Conservation (phyloP, 2,797 vertebrate genomes). For the Oryzias dopingdopingensis region DNA sequence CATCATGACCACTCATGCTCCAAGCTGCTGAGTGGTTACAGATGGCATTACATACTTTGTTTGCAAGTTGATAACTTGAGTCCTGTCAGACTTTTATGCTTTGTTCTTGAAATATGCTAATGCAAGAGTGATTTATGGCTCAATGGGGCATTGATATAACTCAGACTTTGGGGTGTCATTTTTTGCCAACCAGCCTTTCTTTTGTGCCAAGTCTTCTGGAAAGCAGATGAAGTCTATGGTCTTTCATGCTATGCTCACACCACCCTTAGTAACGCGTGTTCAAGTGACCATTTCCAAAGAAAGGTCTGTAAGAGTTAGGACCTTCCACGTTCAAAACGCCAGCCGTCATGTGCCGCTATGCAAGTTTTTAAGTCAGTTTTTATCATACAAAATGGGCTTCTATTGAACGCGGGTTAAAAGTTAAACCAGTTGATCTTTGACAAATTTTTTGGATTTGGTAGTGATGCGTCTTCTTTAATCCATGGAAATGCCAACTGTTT, state of each 20-base stretch:
- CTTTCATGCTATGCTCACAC: slow-evolving; percentile 1
- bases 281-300: too few species aligned
- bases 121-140: slow-evolving; percentile 59
- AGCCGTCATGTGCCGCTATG: too few species aligned
- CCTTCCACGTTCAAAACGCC: too few species aligned
- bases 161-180: slow-evolving; percentile 70
- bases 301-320: too few species aligned
- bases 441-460: too few species aligned
- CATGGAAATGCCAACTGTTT: too few species aligned
- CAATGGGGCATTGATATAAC: slow-evolving; percentile 53
- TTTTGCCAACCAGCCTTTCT: slow-evolving; percentile 49
- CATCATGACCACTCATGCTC: slow-evolving; percentile 70
- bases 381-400: too few species aligned
- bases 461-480: too few species aligned
- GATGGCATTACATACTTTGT: slow-evolving; percentile 62
- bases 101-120: slow-evolving; percentile 48
- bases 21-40: slow-evolving; percentile 63
- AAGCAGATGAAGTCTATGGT: slow-evolving; percentile 54
- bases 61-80: slow-evolving; percentile 59
- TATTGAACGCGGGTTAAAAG: too few species aligned
- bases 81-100: slow-evolving; percentile 50
- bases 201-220: slow-evolving; percentile 51
- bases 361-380: too few species aligned
- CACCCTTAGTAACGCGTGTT: too few species aligned
- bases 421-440: too few species aligned